A percentile compares a stretch with the other conserved stretches of the same genome.
These are phyloP conservation scores for Acanthornis magna DNA, from an alignment of 2,797 vertebrate genomes.

Conservation along the genomic window DNA sequence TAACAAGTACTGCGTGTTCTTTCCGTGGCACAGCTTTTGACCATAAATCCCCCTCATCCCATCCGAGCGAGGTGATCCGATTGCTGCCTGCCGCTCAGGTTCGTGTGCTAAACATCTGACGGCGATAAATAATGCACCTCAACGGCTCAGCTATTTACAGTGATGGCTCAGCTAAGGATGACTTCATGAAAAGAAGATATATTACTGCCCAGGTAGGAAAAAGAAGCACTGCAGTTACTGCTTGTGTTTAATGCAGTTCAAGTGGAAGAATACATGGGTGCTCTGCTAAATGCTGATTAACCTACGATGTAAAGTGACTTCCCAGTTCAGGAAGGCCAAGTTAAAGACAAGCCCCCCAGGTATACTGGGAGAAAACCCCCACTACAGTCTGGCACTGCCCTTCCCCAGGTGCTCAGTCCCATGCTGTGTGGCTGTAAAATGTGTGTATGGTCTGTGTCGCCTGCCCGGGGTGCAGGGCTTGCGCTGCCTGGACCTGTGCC, in stretches of 20 bases:
- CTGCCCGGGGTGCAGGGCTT: rapidly evolving
- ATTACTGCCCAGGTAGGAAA: not conserved
- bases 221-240: not conserved
- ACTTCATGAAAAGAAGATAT: not conserved
- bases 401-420: not conserved
- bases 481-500: not conserved
- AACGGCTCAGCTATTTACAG: not conserved
- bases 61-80: not conserved
- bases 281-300: not conserved
- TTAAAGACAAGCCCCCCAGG: not conserved
- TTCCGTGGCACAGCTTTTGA: not conserved
- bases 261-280: not conserved
- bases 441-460: rapidly evolving
- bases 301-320: rapidly evolving
- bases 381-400: not conserved
- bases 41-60: not conserved
- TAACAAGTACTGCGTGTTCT: not conserved
- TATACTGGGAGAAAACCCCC: not conserved
- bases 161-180: not conserved
- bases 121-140: not conserved
- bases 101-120: not conserved
- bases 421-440: not conserved
- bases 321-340: not conserved
- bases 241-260: not conserved
- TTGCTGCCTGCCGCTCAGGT: not conserved